phyloP scores from a whole-genome alignment of 2,888 invertebrate species.

The Caenorhabditis drosophilae region DNA sequence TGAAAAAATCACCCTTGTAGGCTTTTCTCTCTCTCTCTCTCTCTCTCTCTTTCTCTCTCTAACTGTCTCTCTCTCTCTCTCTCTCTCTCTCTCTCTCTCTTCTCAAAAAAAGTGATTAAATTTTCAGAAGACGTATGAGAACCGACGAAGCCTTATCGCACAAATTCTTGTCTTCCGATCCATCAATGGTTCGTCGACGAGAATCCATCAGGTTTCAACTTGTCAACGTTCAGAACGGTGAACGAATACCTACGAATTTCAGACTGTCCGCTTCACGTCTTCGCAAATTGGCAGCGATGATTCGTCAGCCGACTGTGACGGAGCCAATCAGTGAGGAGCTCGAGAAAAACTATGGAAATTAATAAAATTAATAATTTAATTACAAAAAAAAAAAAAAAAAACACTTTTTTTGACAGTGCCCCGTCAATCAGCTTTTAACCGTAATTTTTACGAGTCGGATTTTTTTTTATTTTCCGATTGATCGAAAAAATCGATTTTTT shows the following conservation, averaged over 20 bases:
- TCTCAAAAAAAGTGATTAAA: no score
- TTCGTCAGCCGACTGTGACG: conserved; percentile 24
- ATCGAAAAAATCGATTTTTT: no score
- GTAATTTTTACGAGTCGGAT: no score
- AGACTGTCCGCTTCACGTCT: conserved; percentile 52
- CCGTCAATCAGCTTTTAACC: neutral
- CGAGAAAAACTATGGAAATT: conserved; percentile 25
- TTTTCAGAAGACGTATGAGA: conserved; percentile 76
- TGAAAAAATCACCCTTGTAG: conserved; percentile 90
- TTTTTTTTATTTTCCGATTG: no score
- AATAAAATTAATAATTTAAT: neutral
- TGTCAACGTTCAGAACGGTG: no score
- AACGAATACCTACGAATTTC: no score
- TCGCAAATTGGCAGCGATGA: conserved; percentile 52
- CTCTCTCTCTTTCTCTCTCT: no score
- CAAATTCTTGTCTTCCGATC: conserved; percentile 89
- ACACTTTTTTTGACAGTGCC: neutral
- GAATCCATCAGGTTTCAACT: conserved; percentile 75
- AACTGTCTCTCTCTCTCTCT: no score
- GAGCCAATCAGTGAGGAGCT: conserved; percentile 25
- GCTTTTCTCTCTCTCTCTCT: no score
- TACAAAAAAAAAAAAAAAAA: neutral
- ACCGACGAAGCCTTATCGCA: conserved; percentile 94
- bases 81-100: no score
- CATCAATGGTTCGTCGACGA: conserved; percentile 89